Conservation (phyloP, 2,797 vertebrate genomes). For the Cuniculus paca region DNA sequence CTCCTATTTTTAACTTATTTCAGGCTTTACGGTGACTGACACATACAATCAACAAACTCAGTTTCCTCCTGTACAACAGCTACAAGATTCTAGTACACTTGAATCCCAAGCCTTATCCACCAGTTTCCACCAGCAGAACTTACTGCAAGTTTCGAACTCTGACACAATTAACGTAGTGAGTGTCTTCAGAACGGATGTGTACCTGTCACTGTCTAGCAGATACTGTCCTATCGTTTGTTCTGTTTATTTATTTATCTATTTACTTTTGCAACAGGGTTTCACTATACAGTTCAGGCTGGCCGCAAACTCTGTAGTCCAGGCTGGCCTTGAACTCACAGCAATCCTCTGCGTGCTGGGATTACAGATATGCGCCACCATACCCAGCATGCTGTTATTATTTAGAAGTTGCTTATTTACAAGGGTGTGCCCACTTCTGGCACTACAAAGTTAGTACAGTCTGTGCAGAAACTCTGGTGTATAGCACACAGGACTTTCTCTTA, state of each 20-base stretch:
- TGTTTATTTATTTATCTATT: background rate
- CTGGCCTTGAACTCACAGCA: background rate
- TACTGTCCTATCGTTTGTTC: background rate
- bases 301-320: background rate
- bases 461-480: background rate
- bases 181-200: constrained; percentile 16
- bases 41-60: constrained; percentile 93
- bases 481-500: background rate
- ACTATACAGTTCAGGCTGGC: background rate
- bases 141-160: constrained; percentile 92
- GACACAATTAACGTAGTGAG: constrained; percentile 90
- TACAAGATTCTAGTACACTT: constrained; percentile 99
- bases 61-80: constrained; percentile 96
- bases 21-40: constrained; percentile 96
- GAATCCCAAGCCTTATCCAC: constrained; percentile 98
- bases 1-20: constrained; percentile 38
- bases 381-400: background rate
- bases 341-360: background rate
- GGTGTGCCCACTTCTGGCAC: fast-evolving
- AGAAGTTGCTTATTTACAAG: background rate
- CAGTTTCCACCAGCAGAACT: constrained; percentile 94
- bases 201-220: fast-evolving
- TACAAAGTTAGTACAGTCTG: background rate
- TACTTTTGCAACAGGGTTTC: background rate
- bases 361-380: background rate